Conservation (phyloP, 2,113 vertebrate species). For the Melanerpes aurifrons region DNA sequence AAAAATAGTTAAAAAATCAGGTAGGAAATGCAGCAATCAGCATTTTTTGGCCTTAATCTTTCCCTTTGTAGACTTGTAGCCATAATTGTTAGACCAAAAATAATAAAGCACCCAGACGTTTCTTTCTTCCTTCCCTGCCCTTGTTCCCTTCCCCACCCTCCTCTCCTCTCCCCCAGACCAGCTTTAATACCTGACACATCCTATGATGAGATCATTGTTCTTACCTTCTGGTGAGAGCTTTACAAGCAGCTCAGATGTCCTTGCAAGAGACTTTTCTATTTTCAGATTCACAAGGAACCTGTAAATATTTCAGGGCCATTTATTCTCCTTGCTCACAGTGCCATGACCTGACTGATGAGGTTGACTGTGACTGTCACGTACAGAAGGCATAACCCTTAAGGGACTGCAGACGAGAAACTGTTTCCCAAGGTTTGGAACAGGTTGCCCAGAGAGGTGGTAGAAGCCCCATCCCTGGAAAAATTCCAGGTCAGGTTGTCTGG, state of each 20-base stretch:
- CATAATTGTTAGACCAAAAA: conserved; percentile 49
- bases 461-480: background rate
- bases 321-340: conserved; percentile 26
- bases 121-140: background rate
- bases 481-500: background rate
- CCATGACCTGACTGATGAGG: background rate
- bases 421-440: background rate
- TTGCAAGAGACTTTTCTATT: conserved; percentile 37
- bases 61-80: background rate
- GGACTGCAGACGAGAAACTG: background rate
- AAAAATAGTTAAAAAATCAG: background rate
- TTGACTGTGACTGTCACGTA: conserved; percentile 8
- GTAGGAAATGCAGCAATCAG: conserved; percentile 55
- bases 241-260: conserved; percentile 18
- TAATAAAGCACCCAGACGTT: background rate
- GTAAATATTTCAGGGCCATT: conserved; percentile 24
- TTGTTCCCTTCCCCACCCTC: background rate
- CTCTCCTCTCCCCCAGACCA: background rate
- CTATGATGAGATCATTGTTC: conserved; percentile 6
- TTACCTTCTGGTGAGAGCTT: background rate
- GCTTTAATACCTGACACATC: conserved; percentile 7
- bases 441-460: background rate
- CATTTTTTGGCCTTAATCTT: conserved; percentile 59
- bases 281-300: background rate
- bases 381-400: background rate